A percentile compares a stretch with the other conserved stretches of the same genome.
phyloP scores from a whole-genome alignment of 2,797 vertebrate genomes.

The Cottoperca gobio region DNA sequence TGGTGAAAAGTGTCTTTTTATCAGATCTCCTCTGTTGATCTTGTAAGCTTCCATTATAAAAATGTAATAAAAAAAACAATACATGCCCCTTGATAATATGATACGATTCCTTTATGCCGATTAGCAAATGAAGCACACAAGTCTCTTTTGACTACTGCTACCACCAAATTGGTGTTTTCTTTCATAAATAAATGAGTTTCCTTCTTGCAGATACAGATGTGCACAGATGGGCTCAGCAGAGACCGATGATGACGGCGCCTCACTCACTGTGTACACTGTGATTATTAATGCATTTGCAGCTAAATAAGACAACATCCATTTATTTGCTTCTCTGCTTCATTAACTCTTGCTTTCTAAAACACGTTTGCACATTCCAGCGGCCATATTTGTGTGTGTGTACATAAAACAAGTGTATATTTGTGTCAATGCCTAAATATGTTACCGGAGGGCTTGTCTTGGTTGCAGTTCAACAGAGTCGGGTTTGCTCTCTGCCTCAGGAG shows the following conservation, averaged over 20 bases:
- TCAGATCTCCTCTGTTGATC: background rate
- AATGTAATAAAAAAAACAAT: conserved; percentile 4
- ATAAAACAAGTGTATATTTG: background rate
- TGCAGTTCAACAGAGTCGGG: conserved; percentile 91
- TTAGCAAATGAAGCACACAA: conserved; percentile 42
- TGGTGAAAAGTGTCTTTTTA: background rate
- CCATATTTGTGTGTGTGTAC: conserved; percentile 11
- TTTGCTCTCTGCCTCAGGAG: conserved; percentile 90
- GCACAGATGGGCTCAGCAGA: conserved; percentile 16
- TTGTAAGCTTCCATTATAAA: background rate
- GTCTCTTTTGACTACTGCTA: conserved; percentile 24
- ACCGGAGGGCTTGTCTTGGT: conserved; percentile 96
- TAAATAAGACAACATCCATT: conserved; percentile 53
- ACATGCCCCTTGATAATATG: conserved; percentile 16
- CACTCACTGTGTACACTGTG: conserved; percentile 8
- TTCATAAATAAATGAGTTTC: conserved; percentile 30
- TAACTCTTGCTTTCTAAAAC: conserved; percentile 37
- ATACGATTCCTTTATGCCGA: conserved; percentile 19
- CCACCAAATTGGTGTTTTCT: conserved; percentile 27
- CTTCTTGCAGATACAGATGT: conserved; percentile 33
- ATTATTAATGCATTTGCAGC: conserved; percentile 46
- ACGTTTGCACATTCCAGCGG: conserved; percentile 15
- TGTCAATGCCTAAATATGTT: conserved; percentile 45
- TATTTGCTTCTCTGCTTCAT: conserved; percentile 42
- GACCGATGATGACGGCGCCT: conserved; percentile 21